Percentiles rank a stretch among this genome's conserved stretches.
phyloP scores from a whole-genome alignment of 2,797 vertebrate genomes.

The Scolopax bukidnonensis region DNA sequence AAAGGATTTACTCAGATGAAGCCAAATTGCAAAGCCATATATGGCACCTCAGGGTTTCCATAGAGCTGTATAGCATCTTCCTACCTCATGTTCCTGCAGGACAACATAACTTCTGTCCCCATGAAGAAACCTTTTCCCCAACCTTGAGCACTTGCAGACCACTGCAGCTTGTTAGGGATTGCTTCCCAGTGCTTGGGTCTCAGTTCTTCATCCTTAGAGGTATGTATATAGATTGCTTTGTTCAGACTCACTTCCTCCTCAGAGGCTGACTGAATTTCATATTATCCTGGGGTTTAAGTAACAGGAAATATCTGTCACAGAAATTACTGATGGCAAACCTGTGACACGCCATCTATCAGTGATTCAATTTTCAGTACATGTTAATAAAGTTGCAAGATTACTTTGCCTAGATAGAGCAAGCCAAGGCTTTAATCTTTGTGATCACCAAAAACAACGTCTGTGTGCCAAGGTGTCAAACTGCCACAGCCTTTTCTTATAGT shows the following conservation, averaged over 20 bases:
- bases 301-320: background rate
- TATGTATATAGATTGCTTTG: rapidly evolving
- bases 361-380: background rate
- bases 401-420: background rate
- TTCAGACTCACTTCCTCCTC: background rate
- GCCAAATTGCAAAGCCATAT: background rate
- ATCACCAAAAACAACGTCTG: background rate
- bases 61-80: background rate
- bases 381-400: background rate
- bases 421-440: background rate
- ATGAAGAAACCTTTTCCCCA: background rate
- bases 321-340: background rate
- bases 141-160: background rate
- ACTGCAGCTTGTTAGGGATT: background rate
- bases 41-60: background rate
- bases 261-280: background rate
- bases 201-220: background rate
- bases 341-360: background rate
- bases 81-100: background rate
- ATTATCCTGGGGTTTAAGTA: background rate
- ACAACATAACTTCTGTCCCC: rapidly evolving
- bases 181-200: background rate
- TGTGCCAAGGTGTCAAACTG: background rate
- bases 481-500: background rate
- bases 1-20: background rate